Evolutionary conservation across 2,888 invertebrate genomes (phyloP), one percentile per base, ranked within the genome.

Genomic region (Philhelius pedissequus): DNA sequence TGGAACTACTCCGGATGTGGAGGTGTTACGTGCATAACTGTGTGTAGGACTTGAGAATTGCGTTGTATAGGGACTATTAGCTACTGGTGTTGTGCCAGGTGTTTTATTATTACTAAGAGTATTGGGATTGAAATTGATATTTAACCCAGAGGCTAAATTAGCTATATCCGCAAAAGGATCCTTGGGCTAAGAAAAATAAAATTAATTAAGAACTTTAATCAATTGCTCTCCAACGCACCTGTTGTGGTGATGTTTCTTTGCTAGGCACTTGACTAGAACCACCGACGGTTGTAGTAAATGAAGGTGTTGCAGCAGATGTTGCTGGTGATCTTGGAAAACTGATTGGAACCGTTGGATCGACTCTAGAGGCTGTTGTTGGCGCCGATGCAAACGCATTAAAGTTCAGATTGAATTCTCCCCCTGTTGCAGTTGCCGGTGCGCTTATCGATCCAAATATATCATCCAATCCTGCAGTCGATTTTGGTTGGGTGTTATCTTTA

Each of bases 161-260:
- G 94, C 94, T 30, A 96, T 92, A 89, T 96, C 96, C 1, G 95
- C 94, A 90, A 96, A 96, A 4, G 96, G 95, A 90, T 96, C 96
- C 86, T 92, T 92, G 13, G 89, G 75, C 88, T 89, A 69, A 50
- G n/a, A 2, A 22, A 25, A 30, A 25, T 11, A 9, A 11, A 40
- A 15, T 15, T 2, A 38, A 38, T 40, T 40, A 15, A 40, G 5
- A 15, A 40, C 0, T 13, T 32, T 4, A 0, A 0, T 38, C 15
- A 1, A 13, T 9, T 38, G 9, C 2, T 13, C 7, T 22, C 92
- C 89, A 45, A 83, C 92, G 86, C 87, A 93, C 88, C 89, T 93
- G 87, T 89, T 93, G 91, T 88, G 93, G 92, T 89, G 94, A 86
- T 91, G 93, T 80, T 91, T 93, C 90, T 70, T 89, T 90, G 76